Conservation (phyloP, 2,113 vertebrate genomes). For the Callionymus lyra region DNA sequence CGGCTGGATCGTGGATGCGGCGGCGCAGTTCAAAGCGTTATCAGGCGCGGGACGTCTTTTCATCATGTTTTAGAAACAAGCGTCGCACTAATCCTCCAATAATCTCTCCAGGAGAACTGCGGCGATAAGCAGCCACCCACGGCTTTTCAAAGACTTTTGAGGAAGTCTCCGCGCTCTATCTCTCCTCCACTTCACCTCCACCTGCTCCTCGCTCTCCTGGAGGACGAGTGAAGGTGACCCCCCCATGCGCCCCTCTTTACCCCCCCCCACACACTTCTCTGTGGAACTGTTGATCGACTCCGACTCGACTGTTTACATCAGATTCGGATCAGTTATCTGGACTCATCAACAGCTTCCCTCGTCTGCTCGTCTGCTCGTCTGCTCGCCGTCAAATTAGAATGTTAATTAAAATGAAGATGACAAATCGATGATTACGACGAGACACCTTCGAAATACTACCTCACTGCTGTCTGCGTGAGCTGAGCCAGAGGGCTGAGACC, state of each 20-base stretch:
- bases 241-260: conserved; percentile 26
- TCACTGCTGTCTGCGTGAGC: conserved; percentile 29
- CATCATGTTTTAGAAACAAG: conserved; percentile 80
- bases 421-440: conserved; percentile 45
- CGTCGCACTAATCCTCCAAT: conserved; percentile 72
- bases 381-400: conserved; percentile 56
- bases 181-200: conserved; percentile 24
- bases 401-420: conserved; percentile 63
- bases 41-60: conserved; percentile 67
- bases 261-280: conserved; percentile 13
- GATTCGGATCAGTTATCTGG: conserved; percentile 51
- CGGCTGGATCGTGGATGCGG: conserved; percentile 65
- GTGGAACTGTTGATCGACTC: conserved; percentile 4
- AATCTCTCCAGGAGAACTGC: conserved; percentile 74
- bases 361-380: conserved; percentile 35
- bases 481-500: conserved; percentile 12
- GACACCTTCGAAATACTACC: too few relatives aligned
- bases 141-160: conserved; percentile 64
- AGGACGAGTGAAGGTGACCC: conserved; percentile 65
- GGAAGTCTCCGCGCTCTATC: conserved; percentile 43
- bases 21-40: conserved; percentile 72
- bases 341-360: conserved; percentile 49
- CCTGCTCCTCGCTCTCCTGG: conserved; percentile 34
- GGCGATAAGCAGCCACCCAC: conserved; percentile 73
- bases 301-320: conserved; percentile 50